phyloP scores from a whole-genome alignment of 2,888 invertebrate species.

The Piscicola geometra region DNA sequence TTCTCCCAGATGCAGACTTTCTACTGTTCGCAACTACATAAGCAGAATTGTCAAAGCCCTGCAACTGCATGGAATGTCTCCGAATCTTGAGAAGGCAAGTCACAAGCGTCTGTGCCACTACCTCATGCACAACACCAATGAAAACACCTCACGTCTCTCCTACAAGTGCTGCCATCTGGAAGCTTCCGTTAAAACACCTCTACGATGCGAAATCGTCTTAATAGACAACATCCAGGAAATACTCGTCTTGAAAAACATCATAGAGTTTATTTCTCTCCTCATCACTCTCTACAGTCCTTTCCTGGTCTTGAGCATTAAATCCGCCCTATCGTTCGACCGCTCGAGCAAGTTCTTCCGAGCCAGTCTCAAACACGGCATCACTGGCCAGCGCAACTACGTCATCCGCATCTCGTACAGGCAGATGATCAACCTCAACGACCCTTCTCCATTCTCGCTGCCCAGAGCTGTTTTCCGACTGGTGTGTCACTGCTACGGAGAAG shows the following conservation, averaged over 20 bases:
- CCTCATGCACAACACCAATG: constrained; percentile 37
- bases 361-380: constrained; percentile 45
- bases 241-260: constrained; percentile 37
- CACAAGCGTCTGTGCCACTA: constrained; percentile 43
- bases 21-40: constrained; percentile 40
- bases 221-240: constrained; percentile 33
- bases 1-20: constrained; percentile 42
- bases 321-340: constrained; percentile 40
- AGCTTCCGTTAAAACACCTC: neutral
- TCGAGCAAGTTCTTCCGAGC: constrained; percentile 45
- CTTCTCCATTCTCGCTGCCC: constrained; percentile 44
- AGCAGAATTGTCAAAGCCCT: neutral
- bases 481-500: constrained; percentile 45
- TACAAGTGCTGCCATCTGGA: constrained; percentile 43
- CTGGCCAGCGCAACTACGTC: constrained; percentile 46
- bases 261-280: constrained; percentile 40
- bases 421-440: constrained; percentile 44
- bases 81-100: constrained; percentile 20
- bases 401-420: constrained; percentile 45
- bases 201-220: neutral
- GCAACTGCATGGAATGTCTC: neutral
- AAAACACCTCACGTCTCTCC: constrained; percentile 36
- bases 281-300: constrained; percentile 44
- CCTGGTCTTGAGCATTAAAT: constrained; percentile 41
- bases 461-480: constrained; percentile 42